A percentile compares a stretch with the other conserved stretches of the same genome.
Conservation (phyloP, 2,888 invertebrate species). For the Pristionchus fissidentatus region DNA sequence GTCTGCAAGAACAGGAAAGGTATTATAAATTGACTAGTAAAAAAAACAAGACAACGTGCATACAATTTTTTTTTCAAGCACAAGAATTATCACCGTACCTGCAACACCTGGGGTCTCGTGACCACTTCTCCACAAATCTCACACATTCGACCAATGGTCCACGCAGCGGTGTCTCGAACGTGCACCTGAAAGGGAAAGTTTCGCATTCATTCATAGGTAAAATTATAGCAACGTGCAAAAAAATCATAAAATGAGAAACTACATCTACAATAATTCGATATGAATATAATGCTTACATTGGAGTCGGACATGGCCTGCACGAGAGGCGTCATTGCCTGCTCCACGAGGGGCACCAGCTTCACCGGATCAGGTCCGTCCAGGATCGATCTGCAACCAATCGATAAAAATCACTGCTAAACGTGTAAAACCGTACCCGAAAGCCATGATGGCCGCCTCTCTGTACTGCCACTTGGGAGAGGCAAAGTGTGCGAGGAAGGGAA, state of each 20-base stretch:
- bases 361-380: slow-evolving; percentile 90
- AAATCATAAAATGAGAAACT: neutral
- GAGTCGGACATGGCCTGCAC: slow-evolving; percentile 94
- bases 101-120: slow-evolving; percentile 64
- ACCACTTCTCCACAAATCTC: slow-evolving; percentile 81
- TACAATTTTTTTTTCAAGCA: neutral
- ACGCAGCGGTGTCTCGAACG: slow-evolving; percentile 96
- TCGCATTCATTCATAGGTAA: neutral
- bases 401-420: slow-evolving; percentile 77
- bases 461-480: slow-evolving; percentile 82
- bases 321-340: slow-evolving; percentile 95
- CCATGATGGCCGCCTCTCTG: slow-evolving; percentile 97
- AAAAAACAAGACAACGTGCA: neutral
- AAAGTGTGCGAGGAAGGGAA: slow-evolving; percentile 97
- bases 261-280: neutral
- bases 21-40: neutral
- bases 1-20: slow-evolving; percentile 75
- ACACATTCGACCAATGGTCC: slow-evolving; percentile 97
- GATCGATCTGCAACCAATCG: slow-evolving; percentile 79
- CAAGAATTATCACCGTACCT: slow-evolving; percentile 22
- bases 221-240: neutral
- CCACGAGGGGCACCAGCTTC: slow-evolving; percentile 91
- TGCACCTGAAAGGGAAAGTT: slow-evolving; percentile 59
- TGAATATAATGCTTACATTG: slow-evolving; percentile 82
- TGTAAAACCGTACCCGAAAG: slow-evolving; percentile 84